phyloP scores from a whole-genome alignment of 1,140 invertebrate genomes.

The Aphaenogaster floridana region DNA sequence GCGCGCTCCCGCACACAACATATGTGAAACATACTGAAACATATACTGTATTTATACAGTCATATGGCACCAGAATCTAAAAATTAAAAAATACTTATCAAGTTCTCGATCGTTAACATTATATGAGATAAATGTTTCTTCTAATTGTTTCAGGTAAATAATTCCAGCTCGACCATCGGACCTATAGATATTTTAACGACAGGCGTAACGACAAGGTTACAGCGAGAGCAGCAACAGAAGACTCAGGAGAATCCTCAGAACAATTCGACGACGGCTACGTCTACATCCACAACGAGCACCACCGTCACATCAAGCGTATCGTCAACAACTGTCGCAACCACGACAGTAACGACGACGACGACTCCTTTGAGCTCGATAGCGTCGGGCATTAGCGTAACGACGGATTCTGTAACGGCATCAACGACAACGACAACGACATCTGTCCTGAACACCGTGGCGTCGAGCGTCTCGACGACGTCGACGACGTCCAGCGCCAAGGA shows the following conservation, averaged over 20 bases:
- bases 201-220: constrained; percentile 92
- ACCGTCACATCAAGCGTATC: constrained; percentile 72
- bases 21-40: not conserved
- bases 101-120: not conserved
- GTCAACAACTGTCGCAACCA: constrained; percentile 78
- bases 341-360: constrained; percentile 73
- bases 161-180: constrained; percentile 84
- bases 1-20: too few relatives aligned
- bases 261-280: constrained; percentile 77
- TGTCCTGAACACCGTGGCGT: constrained; percentile 79
- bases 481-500: constrained; percentile 81
- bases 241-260: constrained; percentile 86
- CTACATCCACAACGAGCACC: constrained; percentile 77
- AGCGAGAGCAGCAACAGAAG: constrained; percentile 92
- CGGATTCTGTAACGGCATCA: constrained; percentile 72
- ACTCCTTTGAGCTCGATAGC: constrained; percentile 77
- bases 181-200: constrained; percentile 90
- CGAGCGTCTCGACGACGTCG: constrained; percentile 79
- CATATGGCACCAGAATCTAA: not conserved
- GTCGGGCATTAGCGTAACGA: constrained; percentile 71
- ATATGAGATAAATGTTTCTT: constrained; percentile 42
- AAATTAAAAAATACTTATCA: not conserved
- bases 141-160: constrained; percentile 83
- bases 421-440: constrained; percentile 76
- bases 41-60: not conserved